Evolutionary conservation across 2,888 invertebrate species (phyloP).

Genomic region (Scaptomyza parva): DNA sequence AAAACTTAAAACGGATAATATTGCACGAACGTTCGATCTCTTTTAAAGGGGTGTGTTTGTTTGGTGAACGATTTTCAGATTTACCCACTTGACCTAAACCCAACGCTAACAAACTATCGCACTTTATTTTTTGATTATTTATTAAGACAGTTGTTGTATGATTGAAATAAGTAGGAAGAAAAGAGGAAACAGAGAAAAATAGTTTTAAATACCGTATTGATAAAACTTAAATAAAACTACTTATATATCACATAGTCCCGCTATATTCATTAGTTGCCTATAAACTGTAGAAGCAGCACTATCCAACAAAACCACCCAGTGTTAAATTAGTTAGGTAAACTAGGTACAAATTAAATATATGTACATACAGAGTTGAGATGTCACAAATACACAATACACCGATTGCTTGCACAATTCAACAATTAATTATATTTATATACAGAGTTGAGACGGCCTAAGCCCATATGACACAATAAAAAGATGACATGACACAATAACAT

Average conservation of each 20-base stretch:
- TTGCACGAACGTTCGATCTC: neutral
- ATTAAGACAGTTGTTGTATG: neutral
- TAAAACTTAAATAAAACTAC: constrained; percentile 19
- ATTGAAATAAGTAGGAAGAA: constrained; percentile 30
- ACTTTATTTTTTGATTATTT: constrained; percentile 6
- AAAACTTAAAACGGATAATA: neutral
- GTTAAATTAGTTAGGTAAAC: too few relatives aligned
- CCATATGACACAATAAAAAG: constrained; percentile 10
- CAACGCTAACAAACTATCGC: neutral
- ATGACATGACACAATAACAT: too few relatives aligned
- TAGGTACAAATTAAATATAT: neutral
- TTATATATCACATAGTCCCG: neutral
- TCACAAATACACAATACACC: too few relatives aligned
- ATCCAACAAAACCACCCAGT: too few relatives aligned
- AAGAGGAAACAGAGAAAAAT: constrained; percentile 40
- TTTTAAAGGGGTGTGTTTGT: neutral
- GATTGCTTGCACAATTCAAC: too few relatives aligned
- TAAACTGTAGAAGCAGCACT: neutral
- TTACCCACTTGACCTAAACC: neutral
- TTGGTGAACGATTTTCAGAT: constrained; percentile 7
- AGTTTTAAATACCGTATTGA: constrained; percentile 26
- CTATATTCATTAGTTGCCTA: neutral
- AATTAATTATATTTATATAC: neutral
- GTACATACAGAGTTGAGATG: neutral
- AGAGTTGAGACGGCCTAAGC: neutral